These are phyloP conservation scores for Microplitis demolitor DNA, from an alignment of 1,140 invertebrate genomes.

Conservation along the genomic window DNA sequence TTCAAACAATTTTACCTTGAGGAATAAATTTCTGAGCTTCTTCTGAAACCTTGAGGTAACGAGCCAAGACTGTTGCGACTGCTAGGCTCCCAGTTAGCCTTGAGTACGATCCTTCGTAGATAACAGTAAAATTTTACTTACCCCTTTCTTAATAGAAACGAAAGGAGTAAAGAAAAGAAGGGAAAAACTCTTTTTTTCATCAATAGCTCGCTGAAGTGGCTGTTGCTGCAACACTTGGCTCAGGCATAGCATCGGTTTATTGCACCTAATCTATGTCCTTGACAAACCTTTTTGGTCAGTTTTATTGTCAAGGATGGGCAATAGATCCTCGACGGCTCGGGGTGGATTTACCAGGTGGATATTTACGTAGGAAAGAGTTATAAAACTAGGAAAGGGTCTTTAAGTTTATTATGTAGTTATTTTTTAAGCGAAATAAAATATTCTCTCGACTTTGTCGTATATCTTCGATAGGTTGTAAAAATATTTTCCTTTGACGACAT, in stretches of 20 bases:
- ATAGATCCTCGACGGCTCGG: background rate
- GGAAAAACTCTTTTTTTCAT: constrained; percentile 12
- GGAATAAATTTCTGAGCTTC: constrained; percentile 33
- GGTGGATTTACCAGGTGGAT: constrained; percentile 24
- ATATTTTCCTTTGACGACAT: too few species aligned
- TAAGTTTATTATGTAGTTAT: constrained; percentile 10
- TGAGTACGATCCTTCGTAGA: constrained; percentile 38
- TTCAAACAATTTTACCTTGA: constrained; percentile 35
- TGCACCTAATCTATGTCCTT: constrained; percentile 30
- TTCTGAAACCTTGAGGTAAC: constrained; percentile 48
- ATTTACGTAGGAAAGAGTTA: constrained; percentile 42
- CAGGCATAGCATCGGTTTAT: constrained; percentile 43
- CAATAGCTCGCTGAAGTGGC: constrained; percentile 19
- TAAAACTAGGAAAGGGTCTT: constrained; percentile 37
- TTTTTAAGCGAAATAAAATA: constrained; percentile 6
- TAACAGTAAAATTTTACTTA: constrained; percentile 44
- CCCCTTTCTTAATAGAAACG: constrained; percentile 39
- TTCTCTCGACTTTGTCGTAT: too few species aligned
- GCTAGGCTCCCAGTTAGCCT: constrained; percentile 44
- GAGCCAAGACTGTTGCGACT: constrained; percentile 47
- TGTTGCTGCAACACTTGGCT: constrained; percentile 10
- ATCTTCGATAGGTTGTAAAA: too few species aligned
- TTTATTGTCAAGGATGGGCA: constrained; percentile 46
- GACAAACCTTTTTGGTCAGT: constrained; percentile 34
- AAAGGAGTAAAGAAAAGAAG: constrained; percentile 20